Percentiles rank a stretch among this genome's conserved stretches.
phyloP scores from a whole-genome alignment of 2,888 invertebrate species.

The Notodonta dromedarius region DNA sequence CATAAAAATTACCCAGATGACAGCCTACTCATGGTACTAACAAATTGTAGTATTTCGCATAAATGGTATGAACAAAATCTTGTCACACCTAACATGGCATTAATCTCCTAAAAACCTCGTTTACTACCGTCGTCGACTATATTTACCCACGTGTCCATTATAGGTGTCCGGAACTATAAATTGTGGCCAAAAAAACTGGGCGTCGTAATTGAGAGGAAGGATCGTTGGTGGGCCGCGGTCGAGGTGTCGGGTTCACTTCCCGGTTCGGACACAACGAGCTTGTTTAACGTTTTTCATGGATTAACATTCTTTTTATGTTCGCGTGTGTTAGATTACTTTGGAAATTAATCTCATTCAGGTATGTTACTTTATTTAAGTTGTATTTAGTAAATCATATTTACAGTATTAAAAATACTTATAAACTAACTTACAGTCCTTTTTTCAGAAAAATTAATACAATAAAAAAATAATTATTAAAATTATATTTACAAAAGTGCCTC shows the following conservation, averaged over 20 bases:
- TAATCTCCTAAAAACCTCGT: constrained; percentile 1
- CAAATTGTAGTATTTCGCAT: too few relatives aligned
- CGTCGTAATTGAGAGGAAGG: constrained; percentile 48
- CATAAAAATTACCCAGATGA: too few relatives aligned
- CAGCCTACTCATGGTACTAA: too few relatives aligned
- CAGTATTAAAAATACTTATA: too few relatives aligned
- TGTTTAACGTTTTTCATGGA: constrained; percentile 46
- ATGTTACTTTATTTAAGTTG: too few relatives aligned
- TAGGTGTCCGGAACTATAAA: constrained; percentile 76
- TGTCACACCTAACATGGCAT: neutral
- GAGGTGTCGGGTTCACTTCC: constrained; percentile 71
- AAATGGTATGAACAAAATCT: too few relatives aligned
- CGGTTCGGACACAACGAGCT: constrained; percentile 55
- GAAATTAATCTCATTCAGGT: neutral
- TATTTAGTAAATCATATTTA: too few relatives aligned
- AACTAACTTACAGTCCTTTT: too few relatives aligned
- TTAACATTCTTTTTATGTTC: constrained; percentile 38
- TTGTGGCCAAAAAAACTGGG: constrained; percentile 63
- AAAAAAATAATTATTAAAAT: too few relatives aligned
- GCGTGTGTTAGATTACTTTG: constrained; percentile 18
- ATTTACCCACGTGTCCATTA: constrained; percentile 66
- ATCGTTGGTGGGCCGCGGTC: constrained; percentile 71
- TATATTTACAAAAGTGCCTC: too few relatives aligned
- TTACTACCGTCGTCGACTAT: constrained; percentile 34
- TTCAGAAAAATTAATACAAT: too few relatives aligned